A percentile compares a stretch with the other conserved stretches of the same genome.
phyloP scores from a whole-genome alignment of 1,140 invertebrate genomes.

The Dendrolimus kikuchii region DNA sequence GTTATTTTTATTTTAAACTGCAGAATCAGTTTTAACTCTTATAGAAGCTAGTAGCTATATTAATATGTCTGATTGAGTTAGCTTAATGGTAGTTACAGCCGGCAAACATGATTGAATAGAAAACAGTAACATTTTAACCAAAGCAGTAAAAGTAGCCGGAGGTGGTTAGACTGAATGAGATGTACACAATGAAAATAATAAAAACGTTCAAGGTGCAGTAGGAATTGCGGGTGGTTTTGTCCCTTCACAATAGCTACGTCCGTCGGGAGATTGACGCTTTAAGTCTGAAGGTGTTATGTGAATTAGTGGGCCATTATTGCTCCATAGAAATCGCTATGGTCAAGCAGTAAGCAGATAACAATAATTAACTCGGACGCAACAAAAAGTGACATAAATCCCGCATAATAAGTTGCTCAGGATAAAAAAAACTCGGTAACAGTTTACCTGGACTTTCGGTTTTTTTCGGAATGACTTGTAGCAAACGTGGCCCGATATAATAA shows the following conservation, averaged over 20 bases:
- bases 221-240: conserved; percentile 62
- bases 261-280: conserved; percentile 51
- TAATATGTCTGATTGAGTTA: conserved; percentile 34
- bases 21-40: no score
- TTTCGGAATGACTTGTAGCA: conserved; percentile 46
- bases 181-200: conserved; percentile 47
- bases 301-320: conserved; percentile 68
- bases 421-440: conserved; percentile 46
- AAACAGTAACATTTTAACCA: conserved; percentile 7
- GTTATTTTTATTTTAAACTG: conserved; percentile 37
- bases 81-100: conserved; percentile 30
- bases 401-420: conserved; percentile 59
- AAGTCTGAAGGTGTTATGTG: conserved; percentile 63
- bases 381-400: conserved; percentile 71
- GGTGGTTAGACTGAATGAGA: conserved; percentile 46
- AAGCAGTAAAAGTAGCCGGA: conserved; percentile 28
- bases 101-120: conserved; percentile 20
- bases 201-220: conserved; percentile 57
- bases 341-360: conserved; percentile 66
- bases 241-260: conserved; percentile 43
- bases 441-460: conserved; percentile 58
- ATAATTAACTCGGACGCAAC: conserved; percentile 65
- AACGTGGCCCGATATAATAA: conserved; percentile 60
- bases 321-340: conserved; percentile 56
- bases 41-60: no score